A percentile compares a stretch with the other conserved stretches of the same genome.
Conservation (phyloP, 2,113 vertebrate species). For the Bostrychus sinensis region DNA sequence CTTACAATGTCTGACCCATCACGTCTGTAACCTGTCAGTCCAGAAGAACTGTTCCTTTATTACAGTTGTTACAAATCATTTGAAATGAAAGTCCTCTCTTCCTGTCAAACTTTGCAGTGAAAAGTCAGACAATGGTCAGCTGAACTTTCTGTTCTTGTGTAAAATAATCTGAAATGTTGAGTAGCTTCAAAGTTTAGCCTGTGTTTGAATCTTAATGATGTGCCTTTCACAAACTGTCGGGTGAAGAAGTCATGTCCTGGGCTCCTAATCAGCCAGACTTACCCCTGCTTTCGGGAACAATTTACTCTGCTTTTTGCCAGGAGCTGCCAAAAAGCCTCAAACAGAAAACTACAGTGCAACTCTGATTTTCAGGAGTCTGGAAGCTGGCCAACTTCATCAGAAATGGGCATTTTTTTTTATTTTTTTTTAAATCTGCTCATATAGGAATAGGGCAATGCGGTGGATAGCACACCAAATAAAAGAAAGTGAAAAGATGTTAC, state of each 20-base stretch:
- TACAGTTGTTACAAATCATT: slow-evolving; percentile 14
- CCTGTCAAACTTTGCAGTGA: background rate
- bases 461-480: slow-evolving; percentile 59
- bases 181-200: slow-evolving; percentile 33
- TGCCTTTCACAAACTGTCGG: slow-evolving; percentile 28
- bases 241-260: slow-evolving; percentile 55
- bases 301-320: slow-evolving; percentile 36
- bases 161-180: slow-evolving; percentile 42
- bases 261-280: slow-evolving; percentile 51
- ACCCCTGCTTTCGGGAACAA: background rate
- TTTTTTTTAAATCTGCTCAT: slow-evolving; percentile 25
- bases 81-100: background rate
- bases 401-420: slow-evolving; percentile 46
- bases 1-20: too few species aligned
- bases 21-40: background rate
- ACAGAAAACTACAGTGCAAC: slow-evolving; percentile 47
- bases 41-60: background rate
- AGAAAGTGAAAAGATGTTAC: slow-evolving; percentile 50
- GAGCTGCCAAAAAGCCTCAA: slow-evolving; percentile 59
- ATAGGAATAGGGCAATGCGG: slow-evolving; percentile 32
- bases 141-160: slow-evolving; percentile 23
- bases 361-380: slow-evolving; percentile 73
- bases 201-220: slow-evolving; percentile 41
- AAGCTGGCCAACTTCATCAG: slow-evolving; percentile 74
- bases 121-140: slow-evolving; percentile 8